phyloP scores from a whole-genome alignment of 2,797 vertebrate species.

The Acipenser oxyrinchus region DNA sequence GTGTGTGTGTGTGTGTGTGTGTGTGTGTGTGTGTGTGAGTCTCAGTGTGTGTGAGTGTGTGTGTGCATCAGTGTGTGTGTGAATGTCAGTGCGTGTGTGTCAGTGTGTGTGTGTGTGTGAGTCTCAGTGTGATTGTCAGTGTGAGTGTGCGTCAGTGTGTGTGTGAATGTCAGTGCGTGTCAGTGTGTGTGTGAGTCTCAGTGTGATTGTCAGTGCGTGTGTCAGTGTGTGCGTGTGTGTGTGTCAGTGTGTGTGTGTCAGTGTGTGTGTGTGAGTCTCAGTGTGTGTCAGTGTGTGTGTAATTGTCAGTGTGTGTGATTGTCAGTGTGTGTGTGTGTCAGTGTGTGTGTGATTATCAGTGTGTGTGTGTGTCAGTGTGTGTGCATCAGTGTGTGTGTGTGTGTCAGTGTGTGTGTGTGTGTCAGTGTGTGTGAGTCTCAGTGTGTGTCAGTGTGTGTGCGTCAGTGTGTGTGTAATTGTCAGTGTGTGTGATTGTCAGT shows the following conservation, averaged over 20 bases:
- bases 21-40: neutral
- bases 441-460: slow-evolving; percentile 16
- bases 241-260: too few relatives aligned
- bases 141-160: too few relatives aligned
- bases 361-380: neutral
- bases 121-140: too few relatives aligned
- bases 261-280: too few relatives aligned
- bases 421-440: slow-evolving; percentile 13
- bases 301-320: neutral
- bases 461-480: too few relatives aligned
- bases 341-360: neutral
- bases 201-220: too few relatives aligned
- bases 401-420: neutral
- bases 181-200: too few relatives aligned
- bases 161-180: neutral
- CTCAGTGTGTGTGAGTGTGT: neutral
- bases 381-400: neutral
- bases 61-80: neutral
- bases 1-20: too few relatives aligned
- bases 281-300: too few relatives aligned
- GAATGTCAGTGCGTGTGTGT: slow-evolving; percentile 21
- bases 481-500: too few relatives aligned
- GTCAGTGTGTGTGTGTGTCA: neutral
- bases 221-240: too few relatives aligned
- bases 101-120: neutral